Conservation (phyloP, 2,888 invertebrate species). For the Gastracanthus pulcherrimus region DNA sequence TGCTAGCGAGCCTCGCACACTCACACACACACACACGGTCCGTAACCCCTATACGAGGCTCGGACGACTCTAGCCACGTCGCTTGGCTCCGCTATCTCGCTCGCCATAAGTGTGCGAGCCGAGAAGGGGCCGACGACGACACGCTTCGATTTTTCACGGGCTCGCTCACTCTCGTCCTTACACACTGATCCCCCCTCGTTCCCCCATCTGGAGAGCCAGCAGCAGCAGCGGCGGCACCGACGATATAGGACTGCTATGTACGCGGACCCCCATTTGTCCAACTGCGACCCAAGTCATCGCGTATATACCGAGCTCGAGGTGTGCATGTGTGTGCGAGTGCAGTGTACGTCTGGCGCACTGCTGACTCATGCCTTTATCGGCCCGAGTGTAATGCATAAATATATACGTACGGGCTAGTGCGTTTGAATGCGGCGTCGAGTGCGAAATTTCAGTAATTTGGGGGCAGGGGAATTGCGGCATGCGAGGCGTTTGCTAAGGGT, state of each 20-base stretch:
- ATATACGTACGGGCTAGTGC: slow-evolving; percentile 15
- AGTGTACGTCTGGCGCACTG: slow-evolving; percentile 16
- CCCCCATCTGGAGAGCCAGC: not conserved
- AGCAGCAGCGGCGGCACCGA: too few species aligned
- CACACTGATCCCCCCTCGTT: not conserved
- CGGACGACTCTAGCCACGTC: not conserved
- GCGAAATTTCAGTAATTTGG: not conserved
- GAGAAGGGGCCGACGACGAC: not conserved
- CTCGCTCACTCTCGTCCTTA: slow-evolving; percentile 8
- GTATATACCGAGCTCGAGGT: too few species aligned
- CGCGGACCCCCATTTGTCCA: slow-evolving; percentile 47
- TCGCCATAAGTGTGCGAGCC: too few species aligned
- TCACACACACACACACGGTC: not conserved
- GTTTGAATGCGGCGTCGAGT: slow-evolving; percentile 20
- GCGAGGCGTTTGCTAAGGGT: too few species aligned
- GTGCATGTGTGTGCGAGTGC: too few species aligned
- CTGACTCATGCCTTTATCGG: slow-evolving; percentile 50
- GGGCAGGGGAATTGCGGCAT: too few species aligned
- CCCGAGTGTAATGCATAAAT: not conserved
- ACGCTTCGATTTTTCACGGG: slow-evolving; percentile 41
- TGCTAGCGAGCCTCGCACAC: too few species aligned
- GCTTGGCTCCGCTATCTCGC: not conserved
- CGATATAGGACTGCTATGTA: too few species aligned
- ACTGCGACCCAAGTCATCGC: slow-evolving; percentile 12
- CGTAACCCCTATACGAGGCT: too few species aligned